Evolutionary conservation across 2,797 vertebrate genomes (phyloP).

Genomic region (Chaunax sp.): DNA sequence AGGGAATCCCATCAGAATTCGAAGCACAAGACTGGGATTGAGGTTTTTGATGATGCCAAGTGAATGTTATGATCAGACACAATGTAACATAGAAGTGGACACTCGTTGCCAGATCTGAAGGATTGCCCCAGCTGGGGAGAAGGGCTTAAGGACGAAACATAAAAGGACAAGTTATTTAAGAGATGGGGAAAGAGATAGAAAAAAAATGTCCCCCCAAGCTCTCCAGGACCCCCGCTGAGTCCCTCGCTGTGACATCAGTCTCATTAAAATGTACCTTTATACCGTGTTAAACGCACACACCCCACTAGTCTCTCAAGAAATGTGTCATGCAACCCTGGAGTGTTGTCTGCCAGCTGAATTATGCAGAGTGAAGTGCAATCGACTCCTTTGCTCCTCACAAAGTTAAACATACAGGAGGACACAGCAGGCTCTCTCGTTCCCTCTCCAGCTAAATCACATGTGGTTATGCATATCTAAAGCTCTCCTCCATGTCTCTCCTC

Average conservation of each 20-base stretch:
- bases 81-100: background rate
- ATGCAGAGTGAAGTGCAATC: constrained; percentile 56
- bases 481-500: constrained; percentile 26
- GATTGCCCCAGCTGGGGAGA: background rate
- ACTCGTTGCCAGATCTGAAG: background rate
- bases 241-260: constrained; percentile 32
- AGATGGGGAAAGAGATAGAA: background rate
- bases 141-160: background rate
- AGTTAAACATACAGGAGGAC: constrained; percentile 37
- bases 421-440: constrained; percentile 25
- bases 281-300: constrained; percentile 41
- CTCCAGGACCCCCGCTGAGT: constrained; percentile 14
- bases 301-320: constrained; percentile 38
- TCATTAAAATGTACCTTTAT: constrained; percentile 57
- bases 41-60: background rate
- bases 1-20: constrained; percentile 3
- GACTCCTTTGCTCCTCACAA: constrained; percentile 44
- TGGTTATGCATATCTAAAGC: constrained; percentile 55
- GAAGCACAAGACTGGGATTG: background rate
- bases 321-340: constrained; percentile 36
- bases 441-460: constrained; percentile 34
- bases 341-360: constrained; percentile 62
- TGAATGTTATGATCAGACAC: background rate
- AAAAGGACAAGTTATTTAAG: constrained; percentile 3
- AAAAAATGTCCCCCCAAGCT: constrained; percentile 13